A percentile compares a stretch with the other conserved stretches of the same genome.
phyloP scores from a whole-genome alignment of 2,113 vertebrate genomes.

The Phoxinus phoxinus region DNA sequence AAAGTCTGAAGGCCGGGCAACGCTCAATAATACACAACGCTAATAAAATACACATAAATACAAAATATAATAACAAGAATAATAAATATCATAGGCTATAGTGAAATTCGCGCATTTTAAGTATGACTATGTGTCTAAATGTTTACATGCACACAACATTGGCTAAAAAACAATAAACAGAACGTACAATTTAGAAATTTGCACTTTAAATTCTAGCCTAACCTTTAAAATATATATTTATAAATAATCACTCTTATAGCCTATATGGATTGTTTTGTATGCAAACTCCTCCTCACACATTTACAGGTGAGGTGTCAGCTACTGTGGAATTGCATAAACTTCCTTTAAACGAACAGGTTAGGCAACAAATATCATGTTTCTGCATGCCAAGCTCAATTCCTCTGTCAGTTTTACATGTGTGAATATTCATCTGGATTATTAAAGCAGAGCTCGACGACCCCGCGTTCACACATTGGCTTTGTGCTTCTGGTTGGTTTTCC shows the following conservation, averaged over 20 bases:
- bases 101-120: neutral
- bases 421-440: neutral
- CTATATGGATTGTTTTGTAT: neutral
- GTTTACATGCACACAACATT: neutral
- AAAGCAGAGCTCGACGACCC: neutral
- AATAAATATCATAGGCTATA: too few species aligned
- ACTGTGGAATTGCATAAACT: neutral
- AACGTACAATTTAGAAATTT: neutral
- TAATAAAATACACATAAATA: neutral
- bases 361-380: conserved; percentile 27
- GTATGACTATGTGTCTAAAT: neutral
- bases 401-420: neutral
- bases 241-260: neutral
- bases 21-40: neutral
- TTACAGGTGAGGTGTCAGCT: neutral
- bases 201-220: neutral
- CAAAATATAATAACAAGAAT: neutral
- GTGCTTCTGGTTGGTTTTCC: neutral
- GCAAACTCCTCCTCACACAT: neutral
- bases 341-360: conserved; percentile 20
- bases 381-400: conserved; percentile 17
- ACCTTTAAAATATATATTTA: neutral
- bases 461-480: neutral
- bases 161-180: neutral
- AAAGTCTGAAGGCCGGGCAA: neutral